These are phyloP conservation scores for Corythornis cristatus DNA, from an alignment of 2,113 vertebrate genomes.

Conservation along the genomic window DNA sequence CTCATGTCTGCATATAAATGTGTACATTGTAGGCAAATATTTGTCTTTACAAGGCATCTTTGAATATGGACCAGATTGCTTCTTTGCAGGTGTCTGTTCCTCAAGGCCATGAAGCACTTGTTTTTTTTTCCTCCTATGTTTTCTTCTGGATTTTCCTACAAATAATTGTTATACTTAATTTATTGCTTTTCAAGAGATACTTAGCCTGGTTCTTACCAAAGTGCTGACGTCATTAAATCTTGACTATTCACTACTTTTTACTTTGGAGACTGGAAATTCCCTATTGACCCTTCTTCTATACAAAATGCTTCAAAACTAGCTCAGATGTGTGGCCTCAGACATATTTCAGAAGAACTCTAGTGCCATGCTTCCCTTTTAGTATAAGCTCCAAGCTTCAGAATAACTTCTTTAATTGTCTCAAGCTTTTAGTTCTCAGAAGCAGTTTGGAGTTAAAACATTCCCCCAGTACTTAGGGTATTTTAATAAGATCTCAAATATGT, in stretches of 20 bases:
- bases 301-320: neutral
- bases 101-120: neutral
- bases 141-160: neutral
- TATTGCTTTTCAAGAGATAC: neutral
- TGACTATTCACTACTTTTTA: neutral
- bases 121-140: neutral
- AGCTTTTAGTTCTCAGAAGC: neutral
- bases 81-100: neutral
- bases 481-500: neutral
- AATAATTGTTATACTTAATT: neutral
- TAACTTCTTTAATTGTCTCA: neutral
- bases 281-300: neutral
- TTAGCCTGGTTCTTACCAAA: neutral
- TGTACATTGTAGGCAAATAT: slow-evolving; percentile 8
- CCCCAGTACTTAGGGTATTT: neutral
- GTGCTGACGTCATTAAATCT: neutral
- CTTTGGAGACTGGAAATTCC: neutral
- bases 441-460: neutral
- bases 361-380: neutral
- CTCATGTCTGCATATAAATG: neutral
- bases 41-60: slow-evolving; percentile 15
- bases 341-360: neutral
- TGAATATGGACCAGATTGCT: slow-evolving; percentile 15
- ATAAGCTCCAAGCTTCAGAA: neutral
- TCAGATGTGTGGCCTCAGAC: neutral